Conservation (phyloP, 2,797 vertebrate species). For the Clarias platycephalus region DNA sequence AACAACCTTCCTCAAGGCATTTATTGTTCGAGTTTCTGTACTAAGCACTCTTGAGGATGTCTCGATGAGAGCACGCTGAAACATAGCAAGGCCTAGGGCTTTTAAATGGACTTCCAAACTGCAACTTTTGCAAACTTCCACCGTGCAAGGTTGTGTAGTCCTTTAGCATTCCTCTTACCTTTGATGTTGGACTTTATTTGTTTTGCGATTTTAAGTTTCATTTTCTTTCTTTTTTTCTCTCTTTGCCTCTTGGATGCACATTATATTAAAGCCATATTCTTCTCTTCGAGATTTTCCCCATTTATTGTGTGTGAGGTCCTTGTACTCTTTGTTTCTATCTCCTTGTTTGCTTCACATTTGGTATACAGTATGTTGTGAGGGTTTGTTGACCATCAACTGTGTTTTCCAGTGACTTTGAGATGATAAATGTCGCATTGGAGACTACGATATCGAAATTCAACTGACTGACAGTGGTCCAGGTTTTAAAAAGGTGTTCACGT, state of each 20-base stretch:
- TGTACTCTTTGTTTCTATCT: conserved; percentile 40
- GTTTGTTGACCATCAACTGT: conserved; percentile 65
- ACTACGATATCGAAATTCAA: conserved; percentile 45
- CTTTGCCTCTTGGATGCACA: conserved; percentile 77
- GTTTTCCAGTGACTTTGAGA: conserved; percentile 61
- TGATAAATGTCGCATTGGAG: conserved; percentile 54
- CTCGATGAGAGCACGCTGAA: conserved; percentile 44
- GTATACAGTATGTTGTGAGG: conserved; percentile 59
- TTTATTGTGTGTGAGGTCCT: conserved; percentile 64
- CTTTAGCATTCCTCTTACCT: conserved; percentile 76
- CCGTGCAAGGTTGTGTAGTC: conserved; percentile 83
- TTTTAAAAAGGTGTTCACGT: conserved; percentile 66
- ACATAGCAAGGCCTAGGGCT: conserved; percentile 58
- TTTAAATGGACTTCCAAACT: conserved; percentile 83
- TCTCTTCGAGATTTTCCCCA: conserved; percentile 60
- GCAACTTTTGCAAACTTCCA: conserved; percentile 80
- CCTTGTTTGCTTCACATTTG: conserved; percentile 42
- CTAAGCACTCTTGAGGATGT: conserved; percentile 55
- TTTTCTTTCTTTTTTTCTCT: conserved; percentile 34
- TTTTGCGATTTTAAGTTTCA: conserved; percentile 31
- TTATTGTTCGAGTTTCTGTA: conserved; percentile 64
- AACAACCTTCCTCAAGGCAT: conserved; percentile 45
- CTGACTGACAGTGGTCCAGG: conserved; percentile 57
- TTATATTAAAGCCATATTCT: conserved; percentile 77
- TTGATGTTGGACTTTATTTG: conserved; percentile 65